Base-by-base conservation (phyloP, 2,888 invertebrate genomes). In the Blomia tropicalis region DNA sequence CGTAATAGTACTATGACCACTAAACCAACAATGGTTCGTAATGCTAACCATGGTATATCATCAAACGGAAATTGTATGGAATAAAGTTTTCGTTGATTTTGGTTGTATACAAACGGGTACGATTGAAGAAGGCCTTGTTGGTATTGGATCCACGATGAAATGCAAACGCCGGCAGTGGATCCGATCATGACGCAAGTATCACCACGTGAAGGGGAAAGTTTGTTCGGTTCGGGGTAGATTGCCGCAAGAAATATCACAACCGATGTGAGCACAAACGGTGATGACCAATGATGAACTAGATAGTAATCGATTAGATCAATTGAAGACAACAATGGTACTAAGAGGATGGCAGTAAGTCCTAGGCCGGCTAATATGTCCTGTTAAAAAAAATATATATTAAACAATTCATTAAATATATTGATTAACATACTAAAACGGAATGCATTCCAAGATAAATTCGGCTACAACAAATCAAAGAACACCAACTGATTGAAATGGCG, bases 391-490 rank as follows among this genome's bases (percentile, higher is more conserved):
- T 66, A 44, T 43, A 5, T 17, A 22, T 56, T 7, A 54, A 19
- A 5, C 11, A 47, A 17, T 30, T n/a, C 25, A n/a, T 2, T 51
- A 14, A 29, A 32, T 32, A 22, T 56, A 47, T 36, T 43, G 31
- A 17, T 51, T n/a, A 43, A 63, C n/a, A 59, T 76, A 87, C 87
- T 77, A 90, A 76, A 66, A 88, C 83, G 69, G 87, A 84, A 72
- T 92, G 91, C 91, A 92, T 92, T 68, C 92, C 92, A 58, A 92
- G 79, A 74, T 92, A 92, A 17, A 92, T 74, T 69, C 92, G 77
- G 75, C 90, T 91, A 59, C 83, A 76, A 71, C 87, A 88, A 61
- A 91, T 84, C 31, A 89, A 74, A 2, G 79, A 73, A 72, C 88
- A 87, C 81, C 81, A 79, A 2, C 71, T 32, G 4, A 75, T 63